These are phyloP conservation scores for Ptychoptera albimana DNA, from an alignment of 2,888 invertebrate species.

Conservation along the genomic window DNA sequence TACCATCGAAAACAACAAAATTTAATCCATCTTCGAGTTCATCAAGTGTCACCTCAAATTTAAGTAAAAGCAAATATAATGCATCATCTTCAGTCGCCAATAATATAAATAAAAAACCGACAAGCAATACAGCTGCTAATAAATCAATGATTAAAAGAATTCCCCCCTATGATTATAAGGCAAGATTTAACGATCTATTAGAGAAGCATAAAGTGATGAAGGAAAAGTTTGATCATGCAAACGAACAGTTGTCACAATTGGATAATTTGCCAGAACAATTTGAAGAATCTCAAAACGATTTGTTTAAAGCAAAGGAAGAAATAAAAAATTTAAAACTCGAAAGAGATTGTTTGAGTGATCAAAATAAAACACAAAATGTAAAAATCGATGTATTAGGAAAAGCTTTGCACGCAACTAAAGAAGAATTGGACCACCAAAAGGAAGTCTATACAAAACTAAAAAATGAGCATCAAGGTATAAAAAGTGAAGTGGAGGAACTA, in stretches of 20 bases:
- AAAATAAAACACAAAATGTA: slow-evolving; percentile 17
- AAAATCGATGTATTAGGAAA: slow-evolving; percentile 21
- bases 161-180: slow-evolving; percentile 47
- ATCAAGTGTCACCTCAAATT: background rate
- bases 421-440: slow-evolving; percentile 19
- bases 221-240: slow-evolving; percentile 34
- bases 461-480: slow-evolving; percentile 16
- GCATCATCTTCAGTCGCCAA: background rate
- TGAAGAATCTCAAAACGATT: slow-evolving; percentile 29
- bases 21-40: slow-evolving; percentile 4
- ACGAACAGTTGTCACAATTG: slow-evolving; percentile 32
- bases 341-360: slow-evolving; percentile 19
- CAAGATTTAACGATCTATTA: slow-evolving; percentile 41
- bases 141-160: slow-evolving; percentile 35
- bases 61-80: background rate
- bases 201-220: slow-evolving; percentile 42
- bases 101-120: slow-evolving; percentile 9
- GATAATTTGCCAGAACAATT: slow-evolving; percentile 36
- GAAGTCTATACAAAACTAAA: slow-evolving; percentile 12
- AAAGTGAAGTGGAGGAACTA: slow-evolving; percentile 18
- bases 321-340: slow-evolving; percentile 18
- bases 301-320: slow-evolving; percentile 20
- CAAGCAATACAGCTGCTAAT: slow-evolving; percentile 13
- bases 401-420: slow-evolving; percentile 18
- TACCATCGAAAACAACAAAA: slow-evolving; percentile 20